Evolutionary conservation across 2,113 vertebrate species (phyloP), one percentile per base, ranked within the genome.

Genomic region (Xyliphius kryptos): DNA sequence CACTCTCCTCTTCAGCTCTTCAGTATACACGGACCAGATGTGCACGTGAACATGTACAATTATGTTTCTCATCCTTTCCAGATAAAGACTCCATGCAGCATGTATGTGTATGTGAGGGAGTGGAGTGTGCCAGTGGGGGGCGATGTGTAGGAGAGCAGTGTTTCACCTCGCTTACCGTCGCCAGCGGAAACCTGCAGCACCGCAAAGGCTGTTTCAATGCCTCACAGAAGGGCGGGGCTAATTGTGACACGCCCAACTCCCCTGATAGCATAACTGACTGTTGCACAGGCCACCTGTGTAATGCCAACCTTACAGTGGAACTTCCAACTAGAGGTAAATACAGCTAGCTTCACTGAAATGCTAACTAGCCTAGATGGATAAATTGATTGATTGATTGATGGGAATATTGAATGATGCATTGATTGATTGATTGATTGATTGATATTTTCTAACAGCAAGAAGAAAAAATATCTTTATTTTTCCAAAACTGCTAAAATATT

Each of bases 131-230:
- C 57, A 86, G 69, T 1, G 86, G 84, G 44, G 84, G 83, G 13
- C 92, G 85, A 2, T 98, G 95, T 76, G 72, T 83, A 5, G 95
- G 95, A 63, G 92, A 97, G 79, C 92, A 93, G 5, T 98, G 95
- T 73, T 98, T 97, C 50, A 88, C 92, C 2, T 93, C 92, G 1
- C 79, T 97, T 61, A 91, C 85, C 77, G 83, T 92, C 70, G 91
- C 87, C 0, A 91, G 92, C 0, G 92, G 92, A 26, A 74, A 77
- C 15, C 82, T 85, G 5, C 83, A 91, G 56, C 91, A 91, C 81
- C 91, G 91, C 82, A 97, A 96, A 37, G 95, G 95, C 78, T 98
- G 95, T 87, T 92, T 96, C 81, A 88, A 89, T 78, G 93, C 93
- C 20, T 93, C 97, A 0, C 89, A 92, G 64, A 90, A 91, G 62